Percentiles rank a stretch among this genome's conserved stretches.
These are phyloP conservation scores for Galbula dea DNA, from an alignment of 2,113 vertebrate genomes.

Conservation along the genomic window DNA sequence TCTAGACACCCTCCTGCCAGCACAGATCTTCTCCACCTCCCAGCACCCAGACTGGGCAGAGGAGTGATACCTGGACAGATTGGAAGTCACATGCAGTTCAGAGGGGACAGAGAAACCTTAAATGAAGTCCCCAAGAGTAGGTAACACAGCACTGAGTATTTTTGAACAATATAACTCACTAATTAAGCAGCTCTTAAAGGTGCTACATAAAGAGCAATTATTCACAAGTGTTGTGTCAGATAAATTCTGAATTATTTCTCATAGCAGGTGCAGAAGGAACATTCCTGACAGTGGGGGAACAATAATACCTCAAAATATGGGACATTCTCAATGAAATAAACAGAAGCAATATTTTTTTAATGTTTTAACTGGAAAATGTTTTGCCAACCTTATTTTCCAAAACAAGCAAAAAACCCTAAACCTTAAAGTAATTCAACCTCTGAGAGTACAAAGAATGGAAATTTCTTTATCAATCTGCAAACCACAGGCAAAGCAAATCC, in stretches of 20 bases:
- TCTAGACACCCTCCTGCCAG: not conserved
- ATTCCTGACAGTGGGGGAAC: not conserved
- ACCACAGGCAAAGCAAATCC: not conserved
- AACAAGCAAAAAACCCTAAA: not conserved
- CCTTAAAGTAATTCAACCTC: not conserved
- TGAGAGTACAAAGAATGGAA: not conserved
- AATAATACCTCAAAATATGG: not conserved
- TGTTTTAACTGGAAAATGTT: not conserved
- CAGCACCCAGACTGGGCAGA: not conserved
- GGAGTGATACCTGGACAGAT: not conserved
- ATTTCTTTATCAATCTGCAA: not conserved
- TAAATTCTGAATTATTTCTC: not conserved
- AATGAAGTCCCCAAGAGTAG: not conserved
- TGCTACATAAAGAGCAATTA: not conserved
- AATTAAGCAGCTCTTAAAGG: not conserved
- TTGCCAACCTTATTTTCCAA: not conserved
- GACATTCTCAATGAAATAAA: not conserved
- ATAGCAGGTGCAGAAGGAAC: not conserved
- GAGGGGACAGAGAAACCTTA: not conserved
- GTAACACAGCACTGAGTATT: not conserved
- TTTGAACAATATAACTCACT: not conserved
- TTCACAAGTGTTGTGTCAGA: not conserved
- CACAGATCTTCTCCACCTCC: not conserved
- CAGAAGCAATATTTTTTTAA: not conserved
- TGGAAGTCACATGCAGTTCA: not conserved